A percentile compares a stretch with the other conserved stretches of the same genome.
Conservation (phyloP, 2,888 invertebrate species). For the Agriopis marginaria region DNA sequence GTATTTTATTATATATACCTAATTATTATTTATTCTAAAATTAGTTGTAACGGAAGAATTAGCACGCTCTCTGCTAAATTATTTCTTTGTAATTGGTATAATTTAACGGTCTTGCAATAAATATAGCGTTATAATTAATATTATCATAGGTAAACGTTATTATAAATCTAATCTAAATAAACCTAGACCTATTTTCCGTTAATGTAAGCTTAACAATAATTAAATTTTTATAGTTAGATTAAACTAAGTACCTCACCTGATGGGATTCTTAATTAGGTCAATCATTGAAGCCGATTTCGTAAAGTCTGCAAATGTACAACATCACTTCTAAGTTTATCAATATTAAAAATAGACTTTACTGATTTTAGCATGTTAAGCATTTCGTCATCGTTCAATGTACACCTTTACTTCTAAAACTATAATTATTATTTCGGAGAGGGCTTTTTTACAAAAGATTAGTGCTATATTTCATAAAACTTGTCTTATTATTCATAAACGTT, state of each 20-base stretch:
- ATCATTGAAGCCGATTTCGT: background rate
- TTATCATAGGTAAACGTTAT: background rate
- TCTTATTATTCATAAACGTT: too few relatives aligned
- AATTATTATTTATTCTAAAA: background rate
- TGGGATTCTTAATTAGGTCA: background rate
- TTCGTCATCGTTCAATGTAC: slow-evolving; percentile 13
- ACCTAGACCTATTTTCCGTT: background rate
- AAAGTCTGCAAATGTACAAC: slow-evolving; percentile 14
- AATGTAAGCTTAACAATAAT: background rate
- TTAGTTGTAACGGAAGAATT: background rate
- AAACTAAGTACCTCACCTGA: background rate
- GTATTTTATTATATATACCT: background rate
- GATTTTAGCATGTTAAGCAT: background rate
- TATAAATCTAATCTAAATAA: background rate
- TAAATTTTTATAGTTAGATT: background rate
- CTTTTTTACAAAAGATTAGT: background rate
- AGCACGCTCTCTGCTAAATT: background rate
- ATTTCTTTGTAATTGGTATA: too few relatives aligned
- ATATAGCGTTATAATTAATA: too few relatives aligned
- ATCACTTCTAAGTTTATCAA: slow-evolving; percentile 18
- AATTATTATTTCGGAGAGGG: background rate
- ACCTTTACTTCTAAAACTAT: slow-evolving; percentile 26
- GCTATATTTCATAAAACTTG: background rate
- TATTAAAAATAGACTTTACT: background rate
- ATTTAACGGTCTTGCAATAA: too few relatives aligned